A percentile compares a stretch with the other conserved stretches of the same genome.
phyloP scores from a whole-genome alignment of 2,113 vertebrate species.

The Penelope pileata region DNA sequence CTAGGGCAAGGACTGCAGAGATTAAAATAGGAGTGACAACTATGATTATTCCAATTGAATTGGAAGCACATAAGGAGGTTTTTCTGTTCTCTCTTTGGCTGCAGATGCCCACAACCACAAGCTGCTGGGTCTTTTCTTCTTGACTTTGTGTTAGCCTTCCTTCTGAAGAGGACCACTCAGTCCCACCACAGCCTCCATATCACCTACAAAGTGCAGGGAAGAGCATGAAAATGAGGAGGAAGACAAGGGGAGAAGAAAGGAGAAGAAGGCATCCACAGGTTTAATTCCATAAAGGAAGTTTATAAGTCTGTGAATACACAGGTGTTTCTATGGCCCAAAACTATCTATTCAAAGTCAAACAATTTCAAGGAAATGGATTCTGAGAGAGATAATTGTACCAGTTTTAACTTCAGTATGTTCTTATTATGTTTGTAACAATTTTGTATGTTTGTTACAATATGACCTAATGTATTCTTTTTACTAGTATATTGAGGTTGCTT shows the following conservation, averaged over 20 bases:
- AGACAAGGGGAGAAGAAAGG: background rate
- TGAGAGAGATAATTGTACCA: background rate
- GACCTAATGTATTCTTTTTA: background rate
- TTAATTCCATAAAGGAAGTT: background rate
- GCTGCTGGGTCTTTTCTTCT: background rate
- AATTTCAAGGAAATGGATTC: background rate
- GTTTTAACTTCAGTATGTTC: background rate
- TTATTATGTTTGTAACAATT: fast-evolving
- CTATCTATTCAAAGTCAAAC: background rate
- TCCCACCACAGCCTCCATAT: background rate
- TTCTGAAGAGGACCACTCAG: background rate
- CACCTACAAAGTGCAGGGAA: background rate
- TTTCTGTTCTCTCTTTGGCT: background rate
- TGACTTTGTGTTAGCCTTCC: background rate
- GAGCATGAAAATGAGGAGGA: background rate
- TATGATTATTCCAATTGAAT: background rate
- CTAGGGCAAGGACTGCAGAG: background rate
- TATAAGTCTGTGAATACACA: background rate
- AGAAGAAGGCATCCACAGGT: background rate
- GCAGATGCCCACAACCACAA: background rate
- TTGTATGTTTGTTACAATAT: background rate
- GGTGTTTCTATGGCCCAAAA: background rate
- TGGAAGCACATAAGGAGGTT: background rate
- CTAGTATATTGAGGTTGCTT: background rate
- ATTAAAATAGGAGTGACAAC: background rate